Percentiles rank a stretch among this genome's conserved stretches.
These are phyloP conservation scores for Papilio protenor DNA, from an alignment of 2,888 invertebrate genomes.

Conservation along the genomic window DNA sequence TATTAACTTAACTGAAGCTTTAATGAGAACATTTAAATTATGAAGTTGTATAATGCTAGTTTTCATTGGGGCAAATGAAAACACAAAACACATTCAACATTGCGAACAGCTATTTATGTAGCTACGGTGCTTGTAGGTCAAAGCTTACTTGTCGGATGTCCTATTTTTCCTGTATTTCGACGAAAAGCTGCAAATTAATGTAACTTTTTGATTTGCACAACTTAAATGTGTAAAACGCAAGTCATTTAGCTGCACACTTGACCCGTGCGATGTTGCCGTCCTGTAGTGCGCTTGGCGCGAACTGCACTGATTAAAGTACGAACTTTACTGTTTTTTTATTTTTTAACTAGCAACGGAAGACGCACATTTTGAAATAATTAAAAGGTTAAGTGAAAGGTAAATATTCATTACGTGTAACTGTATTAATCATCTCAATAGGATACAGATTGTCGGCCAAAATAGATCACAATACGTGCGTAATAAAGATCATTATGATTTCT, in stretches of 20 bases:
- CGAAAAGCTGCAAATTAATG: not conserved
- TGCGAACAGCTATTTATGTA: too few species aligned
- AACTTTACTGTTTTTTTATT: not conserved
- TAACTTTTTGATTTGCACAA: slow-evolving; percentile 6
- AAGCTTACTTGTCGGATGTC: not conserved
- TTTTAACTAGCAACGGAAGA: not conserved
- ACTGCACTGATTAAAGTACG: not conserved
- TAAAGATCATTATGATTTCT: slow-evolving; percentile 3
- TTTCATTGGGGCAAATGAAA: too few species aligned
- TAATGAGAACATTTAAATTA: too few species aligned
- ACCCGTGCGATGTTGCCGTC: slow-evolving; percentile 1
- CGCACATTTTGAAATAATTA: not conserved
- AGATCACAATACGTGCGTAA: not conserved
- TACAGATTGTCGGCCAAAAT: not conserved
- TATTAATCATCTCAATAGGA: not conserved
- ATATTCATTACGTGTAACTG: not conserved
- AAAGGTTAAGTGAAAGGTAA: not conserved
- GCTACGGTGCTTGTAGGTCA: not conserved
- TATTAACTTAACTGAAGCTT: not conserved
- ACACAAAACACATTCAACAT: too few species aligned
- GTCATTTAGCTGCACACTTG: slow-evolving; percentile 25
- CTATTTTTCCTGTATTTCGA: not conserved
- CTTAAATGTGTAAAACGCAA: slow-evolving; percentile 17
- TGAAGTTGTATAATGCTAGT: too few species aligned
- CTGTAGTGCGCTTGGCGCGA: slow-evolving; percentile 10